Evolutionary conservation across 2,888 invertebrate species (phyloP), one percentile per base, ranked within the genome.

Genomic region (Zygogramma bicolorata): DNA sequence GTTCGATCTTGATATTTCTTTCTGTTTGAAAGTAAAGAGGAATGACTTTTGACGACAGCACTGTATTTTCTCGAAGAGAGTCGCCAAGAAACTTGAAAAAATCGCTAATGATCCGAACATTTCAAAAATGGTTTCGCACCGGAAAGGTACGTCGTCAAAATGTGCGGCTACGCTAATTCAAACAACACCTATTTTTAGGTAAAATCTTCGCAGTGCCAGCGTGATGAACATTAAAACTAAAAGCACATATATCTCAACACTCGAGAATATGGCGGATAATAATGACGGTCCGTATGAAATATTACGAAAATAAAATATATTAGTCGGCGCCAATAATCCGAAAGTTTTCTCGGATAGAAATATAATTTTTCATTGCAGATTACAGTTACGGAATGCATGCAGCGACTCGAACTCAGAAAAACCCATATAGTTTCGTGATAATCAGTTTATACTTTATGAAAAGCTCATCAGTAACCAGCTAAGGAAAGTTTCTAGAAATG

Each of bases 271-370:
- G 62, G 49, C 53, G 38, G 67, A n/a, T 70, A 74, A 73, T 73
- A 62, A 70, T 70, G 68, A 68, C 58, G 66, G 57, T 40, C 59
- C 58, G 68, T 59, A 73, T 70, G 71, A 75, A 60, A 74, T 61
- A 61, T 71, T 59, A 75, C 62, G 58, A 72, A 77, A 75, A 75
- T 79, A 77, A 76, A 74, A 74, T 72, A 73, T 73, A 70, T n/a
- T n/a, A 66, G 68, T 65, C 68, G 80, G 77, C 80, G 80, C 79
- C 79, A 75, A 71, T 74, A 75, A 79, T 74, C 59, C 68, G 70
- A 76, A 69, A 66, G 68, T 40, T 67, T 53, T 68, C 18, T 13
- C 15, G 25, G 70, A 60, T 46, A 10, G 46, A 46, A 46, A 46
- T 13, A 10, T 46, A 2, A 46, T 46, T 46, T 20, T 46, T 46